Conservation (phyloP, 2,113 vertebrate genomes). For the Coryphaenoides rupestris region DNA sequence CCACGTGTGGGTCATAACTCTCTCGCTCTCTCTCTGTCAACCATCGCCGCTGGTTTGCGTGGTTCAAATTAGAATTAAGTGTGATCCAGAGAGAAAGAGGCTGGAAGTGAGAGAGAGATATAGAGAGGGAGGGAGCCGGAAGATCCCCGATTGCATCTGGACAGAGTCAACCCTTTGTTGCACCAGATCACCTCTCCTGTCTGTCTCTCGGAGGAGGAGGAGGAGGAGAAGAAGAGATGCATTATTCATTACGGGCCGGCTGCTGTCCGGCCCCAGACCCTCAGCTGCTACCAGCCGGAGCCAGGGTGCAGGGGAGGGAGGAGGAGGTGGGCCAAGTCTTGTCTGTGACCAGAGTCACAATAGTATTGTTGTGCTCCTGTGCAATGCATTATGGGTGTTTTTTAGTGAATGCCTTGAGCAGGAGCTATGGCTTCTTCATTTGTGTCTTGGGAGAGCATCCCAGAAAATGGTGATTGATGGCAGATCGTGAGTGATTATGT, state of each 20-base stretch:
- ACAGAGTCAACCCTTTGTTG: conserved; percentile 13
- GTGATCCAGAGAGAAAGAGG: conserved; percentile 27
- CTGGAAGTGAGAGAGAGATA: too few relatives aligned
- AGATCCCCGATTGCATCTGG: conserved; percentile 17
- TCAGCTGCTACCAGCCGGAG: conserved; percentile 35
- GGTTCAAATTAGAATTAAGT: conserved; percentile 10
- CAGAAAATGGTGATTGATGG: not conserved
- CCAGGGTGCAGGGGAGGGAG: conserved; percentile 62
- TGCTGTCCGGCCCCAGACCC: conserved; percentile 18
- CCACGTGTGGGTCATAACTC: conserved; percentile 22
- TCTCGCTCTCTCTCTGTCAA: too few relatives aligned
- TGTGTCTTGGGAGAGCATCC: conserved; percentile 32
- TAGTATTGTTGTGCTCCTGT: conserved; percentile 52
- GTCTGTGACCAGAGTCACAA: conserved; percentile 34
- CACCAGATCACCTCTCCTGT: conserved; percentile 26
- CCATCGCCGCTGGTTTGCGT: not conserved
- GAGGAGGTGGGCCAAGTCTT: conserved; percentile 60
- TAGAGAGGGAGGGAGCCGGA: conserved; percentile 11
- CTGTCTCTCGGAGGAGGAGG: conserved; percentile 19
- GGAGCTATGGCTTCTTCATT: conserved; percentile 19
- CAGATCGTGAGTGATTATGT: conserved; percentile 18
- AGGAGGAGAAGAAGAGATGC: conserved; percentile 51
- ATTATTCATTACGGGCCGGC: conserved; percentile 42
- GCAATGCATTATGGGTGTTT: conserved; percentile 37
- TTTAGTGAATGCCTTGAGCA: conserved; percentile 21